Percentiles rank a stretch among this genome's conserved stretches.
These are phyloP conservation scores for Sebastes vulpes DNA, from an alignment of 2,797 vertebrate genomes.

Conservation along the genomic window DNA sequence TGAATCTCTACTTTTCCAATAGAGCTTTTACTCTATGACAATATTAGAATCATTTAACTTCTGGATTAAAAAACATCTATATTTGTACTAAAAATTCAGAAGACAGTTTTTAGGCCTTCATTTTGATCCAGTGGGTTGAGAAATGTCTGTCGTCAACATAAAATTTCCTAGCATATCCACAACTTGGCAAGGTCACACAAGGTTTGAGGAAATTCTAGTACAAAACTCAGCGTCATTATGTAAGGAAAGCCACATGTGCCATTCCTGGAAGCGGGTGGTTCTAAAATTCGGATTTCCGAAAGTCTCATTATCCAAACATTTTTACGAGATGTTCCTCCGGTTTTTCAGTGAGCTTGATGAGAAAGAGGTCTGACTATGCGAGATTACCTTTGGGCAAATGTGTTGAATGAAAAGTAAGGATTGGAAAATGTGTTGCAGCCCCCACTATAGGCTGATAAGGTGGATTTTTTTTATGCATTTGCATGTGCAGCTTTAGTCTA, in stretches of 20 bases:
- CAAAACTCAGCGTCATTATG: background rate
- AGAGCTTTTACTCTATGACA: background rate
- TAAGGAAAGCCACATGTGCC: background rate
- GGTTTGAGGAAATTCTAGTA: background rate
- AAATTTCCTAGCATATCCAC: background rate
- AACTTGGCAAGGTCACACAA: background rate
- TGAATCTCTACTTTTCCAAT: background rate
- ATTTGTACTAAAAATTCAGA: background rate
- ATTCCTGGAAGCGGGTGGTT: background rate
- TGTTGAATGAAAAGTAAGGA: background rate
- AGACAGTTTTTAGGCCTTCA: background rate
- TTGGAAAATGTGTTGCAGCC: background rate
- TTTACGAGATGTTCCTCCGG: background rate
- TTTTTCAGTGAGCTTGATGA: background rate
- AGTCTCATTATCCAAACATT: slow-evolving; percentile 8
- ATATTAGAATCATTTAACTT: background rate
- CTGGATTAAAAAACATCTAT: background rate
- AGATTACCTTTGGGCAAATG: slow-evolving; percentile 2
- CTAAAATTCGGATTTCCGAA: background rate
- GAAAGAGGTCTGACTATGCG: background rate
- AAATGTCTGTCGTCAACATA: background rate
- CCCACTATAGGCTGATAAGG: background rate
- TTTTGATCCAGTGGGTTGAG: background rate
- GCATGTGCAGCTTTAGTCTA: background rate
- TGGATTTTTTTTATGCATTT: background rate